Base-by-base conservation (phyloP, 2,797 vertebrate species). In the Arctocebus calabarensis region DNA sequence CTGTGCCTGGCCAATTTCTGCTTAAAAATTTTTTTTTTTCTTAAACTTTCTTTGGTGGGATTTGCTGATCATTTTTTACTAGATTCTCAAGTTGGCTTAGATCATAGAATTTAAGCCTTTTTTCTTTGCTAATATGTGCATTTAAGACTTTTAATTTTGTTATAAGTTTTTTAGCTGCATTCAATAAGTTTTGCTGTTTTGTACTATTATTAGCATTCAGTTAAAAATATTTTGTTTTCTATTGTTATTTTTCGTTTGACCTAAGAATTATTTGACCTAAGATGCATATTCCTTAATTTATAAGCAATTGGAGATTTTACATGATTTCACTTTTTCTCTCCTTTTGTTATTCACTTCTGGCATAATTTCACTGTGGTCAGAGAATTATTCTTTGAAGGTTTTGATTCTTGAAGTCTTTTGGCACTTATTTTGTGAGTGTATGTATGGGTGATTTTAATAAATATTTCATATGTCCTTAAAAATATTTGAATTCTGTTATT, bases 401-500 rank as follows among this genome's bases (percentile, higher is more conserved):
- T 68, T 81, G 68, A 34, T 61, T 27, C 32, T 81, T 75, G 45
- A 94, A 77, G 34, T 68, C 20, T 29, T 11, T 29, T 84, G 43
- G 77, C 34, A 1, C 37, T 84, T 91, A 40, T 64, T 88, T 66
- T 78, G 23, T 79, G 48, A 55, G 17, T 25, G 45, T 25, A 17
- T 23, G 3, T 66, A 16, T 73, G 29, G 61, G 55, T 16, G 62
- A 27, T 84, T 64, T 87, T 79, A 48, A 66, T 61, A 92, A 90
- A 61, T 84, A 23, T 40, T 83, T 20, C 22, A 7, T 40, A 48
- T 86, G 2, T 40, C 22, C 57, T 87, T 66, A 17, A 94, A 85
- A 94, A 81, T 29, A 94, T 78, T 19, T 87, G 71, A 82, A 87
- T 79, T 90, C 84, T 87, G 23, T 71, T 32, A 68, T 79, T 74